Conservation (phyloP, 2,113 vertebrate species). For the Melozone crissalis region DNA sequence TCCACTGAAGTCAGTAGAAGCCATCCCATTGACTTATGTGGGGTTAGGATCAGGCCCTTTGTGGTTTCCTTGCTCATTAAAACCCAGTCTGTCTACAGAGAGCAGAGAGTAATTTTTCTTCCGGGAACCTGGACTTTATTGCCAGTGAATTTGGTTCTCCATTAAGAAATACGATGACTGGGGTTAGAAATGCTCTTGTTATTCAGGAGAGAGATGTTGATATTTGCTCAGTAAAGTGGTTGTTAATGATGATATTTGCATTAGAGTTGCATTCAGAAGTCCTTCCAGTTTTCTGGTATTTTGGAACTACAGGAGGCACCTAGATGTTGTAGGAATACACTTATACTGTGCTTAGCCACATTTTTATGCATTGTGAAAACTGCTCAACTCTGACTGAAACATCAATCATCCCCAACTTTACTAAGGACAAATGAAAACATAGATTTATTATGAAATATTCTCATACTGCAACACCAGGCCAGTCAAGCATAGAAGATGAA, state of each 20-base stretch:
- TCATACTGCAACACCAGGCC: neutral
- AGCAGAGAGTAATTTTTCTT: slow-evolving; percentile 23
- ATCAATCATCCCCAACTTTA: neutral
- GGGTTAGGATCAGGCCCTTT: neutral
- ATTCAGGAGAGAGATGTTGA: slow-evolving; percentile 34
- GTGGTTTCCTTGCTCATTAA: slow-evolving; percentile 7
- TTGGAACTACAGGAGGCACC: neutral
- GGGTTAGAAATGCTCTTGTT: slow-evolving; percentile 24
- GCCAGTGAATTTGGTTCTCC: slow-evolving; percentile 9
- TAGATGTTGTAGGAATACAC: neutral
- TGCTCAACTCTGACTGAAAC: neutral
- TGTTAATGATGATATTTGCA: slow-evolving; percentile 13
- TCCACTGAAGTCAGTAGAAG: neutral
- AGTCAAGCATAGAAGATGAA: neutral
- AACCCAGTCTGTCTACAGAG: neutral
- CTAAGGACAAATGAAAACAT: neutral
- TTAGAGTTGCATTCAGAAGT: neutral
- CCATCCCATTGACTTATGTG: neutral
- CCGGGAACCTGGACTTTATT: neutral
- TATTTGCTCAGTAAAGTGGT: slow-evolving; percentile 53
- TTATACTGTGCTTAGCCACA: neutral
- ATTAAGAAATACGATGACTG: slow-evolving; percentile 13
- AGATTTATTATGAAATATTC: neutral
- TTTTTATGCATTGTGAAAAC: neutral
- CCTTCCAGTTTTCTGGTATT: neutral